Percentiles rank a stretch among this genome's conserved stretches.
phyloP scores from a whole-genome alignment of 2,113 vertebrate genomes.

The Aplodontia rufa region DNA sequence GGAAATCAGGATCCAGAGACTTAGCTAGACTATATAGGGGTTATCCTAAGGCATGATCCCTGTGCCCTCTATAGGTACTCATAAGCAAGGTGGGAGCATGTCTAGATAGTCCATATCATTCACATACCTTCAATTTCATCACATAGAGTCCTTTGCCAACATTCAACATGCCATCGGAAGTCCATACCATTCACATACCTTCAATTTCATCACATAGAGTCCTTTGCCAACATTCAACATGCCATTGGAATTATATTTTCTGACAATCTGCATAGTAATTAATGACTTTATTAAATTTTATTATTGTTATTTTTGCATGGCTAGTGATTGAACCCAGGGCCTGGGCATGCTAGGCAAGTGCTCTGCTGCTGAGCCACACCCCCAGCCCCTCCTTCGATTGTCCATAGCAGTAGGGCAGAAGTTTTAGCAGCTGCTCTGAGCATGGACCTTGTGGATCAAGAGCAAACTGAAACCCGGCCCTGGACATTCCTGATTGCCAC shows the following conservation, averaged over 20 bases:
- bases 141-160: neutral
- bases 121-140: neutral
- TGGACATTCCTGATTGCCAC: neutral
- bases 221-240: neutral
- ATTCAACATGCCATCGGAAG: neutral
- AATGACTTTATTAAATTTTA: neutral
- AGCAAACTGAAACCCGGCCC: neutral
- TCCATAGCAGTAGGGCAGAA: neutral
- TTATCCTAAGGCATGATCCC: neutral
- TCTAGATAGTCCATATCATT: neutral
- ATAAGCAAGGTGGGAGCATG: neutral
- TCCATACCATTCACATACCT: too few relatives aligned
- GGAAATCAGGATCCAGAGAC: neutral
- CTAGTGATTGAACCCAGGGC: too few relatives aligned
- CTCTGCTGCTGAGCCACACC: neutral
- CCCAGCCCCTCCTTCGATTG: neutral
- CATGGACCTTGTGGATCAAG: neutral
- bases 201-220: neutral
- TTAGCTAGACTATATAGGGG: neutral
- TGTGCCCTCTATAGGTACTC: neutral
- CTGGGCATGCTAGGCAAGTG: neutral
- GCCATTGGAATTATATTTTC: conserved; percentile 27
- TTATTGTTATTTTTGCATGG: neutral
- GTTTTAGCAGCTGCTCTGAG: neutral
- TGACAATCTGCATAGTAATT: neutral